These are phyloP conservation scores for Rhineura floridana DNA, from an alignment of 2,113 vertebrate species.

Conservation along the genomic window DNA sequence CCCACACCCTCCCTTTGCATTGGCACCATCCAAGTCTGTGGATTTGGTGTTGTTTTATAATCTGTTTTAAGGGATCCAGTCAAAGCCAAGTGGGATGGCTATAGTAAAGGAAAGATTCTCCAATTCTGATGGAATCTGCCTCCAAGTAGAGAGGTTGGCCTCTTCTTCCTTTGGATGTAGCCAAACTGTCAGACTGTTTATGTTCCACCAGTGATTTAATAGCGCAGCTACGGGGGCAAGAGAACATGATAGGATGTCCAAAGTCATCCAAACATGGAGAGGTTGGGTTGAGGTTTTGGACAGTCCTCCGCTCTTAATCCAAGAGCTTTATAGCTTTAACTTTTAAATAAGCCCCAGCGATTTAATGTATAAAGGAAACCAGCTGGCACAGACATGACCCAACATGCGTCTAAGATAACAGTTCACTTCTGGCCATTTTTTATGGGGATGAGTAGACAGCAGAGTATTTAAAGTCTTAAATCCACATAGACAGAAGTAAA, in stretches of 20 bases:
- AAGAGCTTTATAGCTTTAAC: constrained; percentile 39
- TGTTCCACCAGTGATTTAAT: constrained; percentile 8
- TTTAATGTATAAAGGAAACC: constrained; percentile 60
- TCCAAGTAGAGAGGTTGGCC: not conserved
- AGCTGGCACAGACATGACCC: constrained; percentile 52
- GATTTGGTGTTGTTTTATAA: not conserved
- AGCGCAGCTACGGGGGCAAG: not conserved
- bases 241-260: constrained; percentile 24
- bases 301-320: constrained; percentile 11
- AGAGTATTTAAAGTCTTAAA: constrained; percentile 65
- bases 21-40: not conserved
- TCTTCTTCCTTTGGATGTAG: not conserved
- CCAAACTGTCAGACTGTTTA: constrained; percentile 5
- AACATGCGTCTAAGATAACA: constrained; percentile 53
- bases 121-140: not conserved
- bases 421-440: constrained; percentile 62
- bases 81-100: not conserved
- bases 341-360: constrained; percentile 54
- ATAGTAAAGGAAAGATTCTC: not conserved
- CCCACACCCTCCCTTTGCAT: not conserved
- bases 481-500: constrained; percentile 68
- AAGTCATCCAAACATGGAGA: constrained; percentile 11
- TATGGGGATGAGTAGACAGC: constrained; percentile 69
- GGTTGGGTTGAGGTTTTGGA: constrained; percentile 18
- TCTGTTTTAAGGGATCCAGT: not conserved